Conservation (phyloP, 2,797 vertebrate genomes). For the Chloroceryle inda region DNA sequence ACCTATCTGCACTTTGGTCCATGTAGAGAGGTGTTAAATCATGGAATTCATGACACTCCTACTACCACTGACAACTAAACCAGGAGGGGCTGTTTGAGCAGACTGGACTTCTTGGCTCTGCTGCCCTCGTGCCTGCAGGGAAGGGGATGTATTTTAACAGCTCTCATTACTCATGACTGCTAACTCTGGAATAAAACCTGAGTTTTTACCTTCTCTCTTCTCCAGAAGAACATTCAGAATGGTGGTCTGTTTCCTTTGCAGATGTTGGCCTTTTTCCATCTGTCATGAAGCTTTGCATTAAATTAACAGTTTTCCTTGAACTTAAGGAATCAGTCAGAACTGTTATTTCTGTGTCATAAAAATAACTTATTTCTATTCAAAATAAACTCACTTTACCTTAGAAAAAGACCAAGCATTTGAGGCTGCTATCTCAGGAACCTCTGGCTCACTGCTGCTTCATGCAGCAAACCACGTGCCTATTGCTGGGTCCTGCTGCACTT, state of each 20-base stretch:
- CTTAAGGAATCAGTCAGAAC: neutral
- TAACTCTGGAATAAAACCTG: neutral
- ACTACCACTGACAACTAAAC: neutral
- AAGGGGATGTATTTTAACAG: neutral
- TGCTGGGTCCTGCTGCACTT: neutral
- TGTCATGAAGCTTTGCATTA: neutral
- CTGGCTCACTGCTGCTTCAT: neutral
- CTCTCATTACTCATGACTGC: neutral
- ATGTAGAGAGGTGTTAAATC: neutral
- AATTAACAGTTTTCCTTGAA: neutral
- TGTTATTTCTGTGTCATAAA: neutral
- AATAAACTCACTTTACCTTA: conserved; percentile 2
- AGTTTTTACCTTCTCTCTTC: neutral
- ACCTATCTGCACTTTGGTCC: neutral
- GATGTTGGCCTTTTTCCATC: neutral
- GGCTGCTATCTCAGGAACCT: neutral
- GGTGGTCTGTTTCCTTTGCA: neutral
- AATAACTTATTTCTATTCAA: neutral
- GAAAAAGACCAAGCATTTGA: neutral
- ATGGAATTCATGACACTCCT: rapidly evolving
- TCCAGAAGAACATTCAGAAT: neutral
- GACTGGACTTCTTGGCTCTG: neutral
- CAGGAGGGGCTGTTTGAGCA: neutral
- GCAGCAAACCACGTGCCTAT: neutral
- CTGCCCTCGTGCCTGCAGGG: neutral